phyloP scores from a whole-genome alignment of 2,888 invertebrate species.

The Leptogaster cylindrica region DNA sequence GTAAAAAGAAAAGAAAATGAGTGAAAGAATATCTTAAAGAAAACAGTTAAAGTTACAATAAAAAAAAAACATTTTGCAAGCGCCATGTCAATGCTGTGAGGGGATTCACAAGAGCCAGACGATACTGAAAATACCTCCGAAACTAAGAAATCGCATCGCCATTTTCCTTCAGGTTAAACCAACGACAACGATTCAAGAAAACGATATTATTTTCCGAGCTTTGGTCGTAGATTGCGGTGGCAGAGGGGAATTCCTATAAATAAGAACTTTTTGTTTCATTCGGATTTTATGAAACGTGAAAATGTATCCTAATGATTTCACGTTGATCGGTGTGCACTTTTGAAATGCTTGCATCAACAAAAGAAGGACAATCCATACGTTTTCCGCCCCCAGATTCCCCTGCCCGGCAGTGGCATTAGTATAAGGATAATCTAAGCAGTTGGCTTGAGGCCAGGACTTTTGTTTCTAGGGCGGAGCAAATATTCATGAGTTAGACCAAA shows the following conservation, averaged over 20 bases:
- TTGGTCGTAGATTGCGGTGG: not conserved
- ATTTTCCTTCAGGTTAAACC: not conserved
- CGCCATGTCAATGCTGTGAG: constrained; percentile 5
- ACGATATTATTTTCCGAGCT: constrained; percentile 14
- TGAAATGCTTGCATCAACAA: constrained; percentile 13
- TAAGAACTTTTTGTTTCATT: constrained; percentile 25
- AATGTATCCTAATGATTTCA: constrained; percentile 31
- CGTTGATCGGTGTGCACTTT: constrained; percentile 20
- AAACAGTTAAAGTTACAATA: not conserved
- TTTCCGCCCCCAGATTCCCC: too few relatives aligned
- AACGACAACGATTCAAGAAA: constrained; percentile 9
- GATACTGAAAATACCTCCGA: not conserved
- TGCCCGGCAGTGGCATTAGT: too few relatives aligned
- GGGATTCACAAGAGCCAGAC: too few relatives aligned
- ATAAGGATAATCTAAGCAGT: too few relatives aligned
- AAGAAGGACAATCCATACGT: too few relatives aligned
- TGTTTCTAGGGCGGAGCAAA: too few relatives aligned
- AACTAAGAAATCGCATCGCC: not conserved
- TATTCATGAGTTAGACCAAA: too few relatives aligned
- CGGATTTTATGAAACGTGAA: constrained; percentile 34
- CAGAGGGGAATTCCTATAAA: constrained; percentile 13
- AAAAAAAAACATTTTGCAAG: not conserved
- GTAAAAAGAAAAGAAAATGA: not conserved
- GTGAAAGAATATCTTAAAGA: not conserved
- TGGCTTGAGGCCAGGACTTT: too few relatives aligned